Evolutionary conservation across 2,888 invertebrate genomes (phyloP), one percentile per base, ranked within the genome.

Genomic region (Muscina levida): DNA sequence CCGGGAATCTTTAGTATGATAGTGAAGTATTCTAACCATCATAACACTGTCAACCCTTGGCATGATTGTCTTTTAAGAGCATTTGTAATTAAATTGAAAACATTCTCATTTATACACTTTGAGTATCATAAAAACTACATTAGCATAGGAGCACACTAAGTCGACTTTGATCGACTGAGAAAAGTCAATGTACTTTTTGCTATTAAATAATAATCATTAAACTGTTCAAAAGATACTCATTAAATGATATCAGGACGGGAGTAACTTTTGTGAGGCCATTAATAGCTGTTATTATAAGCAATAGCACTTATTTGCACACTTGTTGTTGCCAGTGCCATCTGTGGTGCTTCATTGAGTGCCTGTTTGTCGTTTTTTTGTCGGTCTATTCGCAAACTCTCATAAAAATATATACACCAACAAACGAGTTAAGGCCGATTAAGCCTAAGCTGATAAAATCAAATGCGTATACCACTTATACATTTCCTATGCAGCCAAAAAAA

Each of bases 141-240:
- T 31, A 31, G 31, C 31, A 8, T 31, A 31, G 31, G 4, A 31
- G 3, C 3, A 31, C 31, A 31, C 31, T 17, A 22, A 24, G 53
- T 53, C 53, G 53, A 22, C 24, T 24, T 53, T 1, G 13, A 22
- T 13, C 11, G 13, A n/a, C 53, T 4, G 6, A 11, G 53, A 22
- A 22, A 22, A 11, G 1, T 13, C 2, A 10, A 1, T 24, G 4
- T 22, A 13, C 1, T 22, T 24, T 22, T 53, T 53, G 53, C 24
- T 53, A 19, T 53, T 13, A 1, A 53, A 24, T 24, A 24, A 53
- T 24, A 11, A 17, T n/a, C n/a, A n/a, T 17, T 62, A 42, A 62
- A 42, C 31, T 17, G 13, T 19, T 62, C 39, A 62, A 62, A 42
- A 19, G 42, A 42, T 19, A 62, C 62, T 42, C 62, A 62, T 62